These are phyloP conservation scores for Scartelaos histophorus DNA, from an alignment of 2,113 vertebrate species.

Conservation along the genomic window DNA sequence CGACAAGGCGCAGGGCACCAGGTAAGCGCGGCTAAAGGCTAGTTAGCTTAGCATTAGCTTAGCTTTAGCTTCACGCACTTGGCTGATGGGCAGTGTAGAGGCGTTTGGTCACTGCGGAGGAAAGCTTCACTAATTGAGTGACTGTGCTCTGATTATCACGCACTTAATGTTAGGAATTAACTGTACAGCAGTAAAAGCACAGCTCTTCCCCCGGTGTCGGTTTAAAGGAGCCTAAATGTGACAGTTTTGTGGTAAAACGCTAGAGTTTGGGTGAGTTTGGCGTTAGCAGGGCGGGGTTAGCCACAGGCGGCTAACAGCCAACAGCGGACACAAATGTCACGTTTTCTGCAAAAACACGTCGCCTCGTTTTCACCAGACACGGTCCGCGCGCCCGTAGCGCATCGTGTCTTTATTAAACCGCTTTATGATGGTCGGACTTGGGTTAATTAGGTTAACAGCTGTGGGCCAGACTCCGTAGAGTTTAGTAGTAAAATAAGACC, in stretches of 20 bases:
- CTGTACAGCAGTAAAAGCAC: not conserved
- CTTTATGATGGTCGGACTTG: too few relatives aligned
- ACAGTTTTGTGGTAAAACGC: not conserved
- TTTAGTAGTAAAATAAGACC: not conserved
- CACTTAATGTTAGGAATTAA: not conserved
- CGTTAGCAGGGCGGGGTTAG: constrained; percentile 10
- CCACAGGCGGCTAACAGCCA: constrained; percentile 6
- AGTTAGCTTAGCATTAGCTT: constrained; percentile 42
- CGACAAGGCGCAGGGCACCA: constrained; percentile 75
- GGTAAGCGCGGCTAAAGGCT: constrained; percentile 64
- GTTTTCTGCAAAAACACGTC: not conserved
- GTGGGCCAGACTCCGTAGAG: not conserved
- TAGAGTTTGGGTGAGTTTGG: constrained; percentile 6
- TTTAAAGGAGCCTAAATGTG: too few relatives aligned
- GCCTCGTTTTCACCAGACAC: not conserved
- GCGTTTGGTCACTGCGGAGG: not conserved
- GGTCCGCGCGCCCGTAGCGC: not conserved
- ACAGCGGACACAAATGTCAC: not conserved
- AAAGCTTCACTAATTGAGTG: not conserved
- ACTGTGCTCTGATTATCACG: too few relatives aligned
- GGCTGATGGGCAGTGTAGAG: constrained; percentile 14
- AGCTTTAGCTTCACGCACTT: constrained; percentile 47
- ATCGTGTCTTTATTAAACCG: not conserved
- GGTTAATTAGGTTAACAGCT: not conserved
- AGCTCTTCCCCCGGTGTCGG: not conserved